Evolutionary conservation across 2,797 vertebrate species (phyloP), one percentile per base, ranked within the genome.

Genomic region (Alcedo quadribrachys): DNA sequence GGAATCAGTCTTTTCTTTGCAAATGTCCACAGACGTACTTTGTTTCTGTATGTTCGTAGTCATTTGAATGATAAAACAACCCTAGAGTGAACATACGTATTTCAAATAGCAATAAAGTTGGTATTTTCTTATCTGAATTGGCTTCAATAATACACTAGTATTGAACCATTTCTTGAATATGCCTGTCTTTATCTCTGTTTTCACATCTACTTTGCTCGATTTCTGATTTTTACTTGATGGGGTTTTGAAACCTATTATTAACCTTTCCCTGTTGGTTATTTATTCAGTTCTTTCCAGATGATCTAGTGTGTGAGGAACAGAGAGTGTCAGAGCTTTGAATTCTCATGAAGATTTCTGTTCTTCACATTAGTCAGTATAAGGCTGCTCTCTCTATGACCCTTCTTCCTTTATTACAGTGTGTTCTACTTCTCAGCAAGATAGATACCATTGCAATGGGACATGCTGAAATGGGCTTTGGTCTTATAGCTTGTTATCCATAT

Each of bases 381-480:
- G 8, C 43, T 71, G 40, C 46, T 91, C 61, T 84, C 30, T 70
- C 75, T 53, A 8, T 9, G n/a, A 92, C 76, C 83, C 89, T 76
- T 81, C 48, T 81, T 67, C 78, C 48, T 88, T 92, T 79, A 77
- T 86, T 88, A 69, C 42, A 62, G 32, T 35, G 57, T 88, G 51
- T 48, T 93, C 53, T 61, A 55, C 77, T 89, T 75, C 80, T 89
- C 76, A 62, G 85, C 37, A 83, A 92, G 73, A 70, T 73, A 78
- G 60, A 78, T 33, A 40, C 43, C 4, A 1, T 37, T 90, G 79
- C 54, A 81, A 27, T 32, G 73, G 69, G 67, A 87, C 40, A 71
- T 37, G 33, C 43, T 92, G 81, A 96, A 94, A 92, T 63, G 90
- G 58, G 40, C 63, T 70, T 89, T 93, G 60, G 30, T 89, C 87